Percentiles rank a stretch among this genome's conserved stretches.
phyloP scores from a whole-genome alignment of 2,888 invertebrate species.

The Chalcis sispes region DNA sequence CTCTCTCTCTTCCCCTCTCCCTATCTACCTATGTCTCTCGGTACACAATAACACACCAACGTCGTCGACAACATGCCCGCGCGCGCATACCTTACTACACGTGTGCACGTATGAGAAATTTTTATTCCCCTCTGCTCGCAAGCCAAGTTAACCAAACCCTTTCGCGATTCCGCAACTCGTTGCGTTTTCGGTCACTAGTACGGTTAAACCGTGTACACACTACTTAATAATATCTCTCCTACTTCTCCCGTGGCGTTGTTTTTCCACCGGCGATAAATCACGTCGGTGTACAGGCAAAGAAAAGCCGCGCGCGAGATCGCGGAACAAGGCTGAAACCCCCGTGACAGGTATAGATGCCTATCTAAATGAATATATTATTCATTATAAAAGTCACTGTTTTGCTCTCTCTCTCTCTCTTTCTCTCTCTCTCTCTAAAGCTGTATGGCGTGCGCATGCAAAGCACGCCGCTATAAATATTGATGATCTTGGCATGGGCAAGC shows the following conservation, averaged over 20 bases:
- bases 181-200: background rate
- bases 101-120: background rate
- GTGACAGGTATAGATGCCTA: constrained; percentile 63
- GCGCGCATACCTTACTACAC: too few species aligned
- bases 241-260: too few species aligned
- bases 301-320: constrained; percentile 22
- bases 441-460: constrained; percentile 49
- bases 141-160: background rate
- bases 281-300: too few species aligned
- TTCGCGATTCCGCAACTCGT: background rate
- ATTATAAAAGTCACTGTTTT: constrained; percentile 62
- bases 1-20: too few species aligned
- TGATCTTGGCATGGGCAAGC: constrained; percentile 66
- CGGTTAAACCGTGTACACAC: too few species aligned
- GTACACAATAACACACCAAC: too few species aligned
- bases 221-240: too few species aligned
- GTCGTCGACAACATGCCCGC: too few species aligned
- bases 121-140: background rate
- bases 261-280: too few species aligned
- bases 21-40: too few species aligned
- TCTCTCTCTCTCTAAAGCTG: too few species aligned
- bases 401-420: constrained; percentile 53
- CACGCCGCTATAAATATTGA: constrained; percentile 63
- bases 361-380: constrained; percentile 65
- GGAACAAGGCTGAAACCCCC: too few species aligned